Evolutionary conservation across 2,797 vertebrate genomes (phyloP).

Genomic region (Etheostoma perlongum): DNA sequence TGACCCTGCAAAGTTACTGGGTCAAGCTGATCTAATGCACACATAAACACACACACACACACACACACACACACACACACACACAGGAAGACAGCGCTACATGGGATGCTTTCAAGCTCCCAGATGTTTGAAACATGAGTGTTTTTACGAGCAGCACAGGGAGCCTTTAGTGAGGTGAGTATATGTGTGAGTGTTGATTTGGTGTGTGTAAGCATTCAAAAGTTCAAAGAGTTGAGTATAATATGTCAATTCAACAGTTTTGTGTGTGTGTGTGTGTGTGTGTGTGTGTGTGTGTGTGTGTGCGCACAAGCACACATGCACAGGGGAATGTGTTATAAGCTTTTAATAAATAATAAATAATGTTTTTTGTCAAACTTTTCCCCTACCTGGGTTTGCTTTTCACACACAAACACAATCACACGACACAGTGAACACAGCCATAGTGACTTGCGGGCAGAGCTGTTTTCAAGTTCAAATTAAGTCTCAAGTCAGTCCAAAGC

Average conservation of each 20-base stretch:
- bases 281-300: constrained; percentile 28
- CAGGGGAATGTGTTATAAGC: constrained; percentile 34
- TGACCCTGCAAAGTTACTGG: constrained; percentile 47
- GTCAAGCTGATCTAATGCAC: constrained; percentile 48
- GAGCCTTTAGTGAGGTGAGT: constrained; percentile 53
- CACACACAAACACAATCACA: constrained; percentile 34
- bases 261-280: constrained; percentile 12
- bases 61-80: constrained; percentile 24
- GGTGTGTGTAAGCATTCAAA: constrained; percentile 54
- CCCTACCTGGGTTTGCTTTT: not conserved
- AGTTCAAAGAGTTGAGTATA: constrained; percentile 65
- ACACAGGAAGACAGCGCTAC: constrained; percentile 58
- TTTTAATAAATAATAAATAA: constrained; percentile 57
- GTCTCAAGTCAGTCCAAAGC: not conserved
- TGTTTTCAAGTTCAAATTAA: constrained; percentile 30
- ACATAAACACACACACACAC: constrained; percentile 44
- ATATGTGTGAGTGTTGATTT: constrained; percentile 35
- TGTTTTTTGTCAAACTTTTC: constrained; percentile 35
- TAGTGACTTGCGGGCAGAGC: constrained; percentile 34
- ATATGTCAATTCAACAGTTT: constrained; percentile 59
- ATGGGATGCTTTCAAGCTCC: constrained; percentile 67
- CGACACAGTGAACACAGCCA: constrained; percentile 25
- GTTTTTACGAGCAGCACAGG: constrained; percentile 72
- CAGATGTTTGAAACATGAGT: constrained; percentile 83
- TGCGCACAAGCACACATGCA: not conserved